Base-by-base conservation (phyloP, 2,888 invertebrate species). In the Calameuta pallipes region DNA sequence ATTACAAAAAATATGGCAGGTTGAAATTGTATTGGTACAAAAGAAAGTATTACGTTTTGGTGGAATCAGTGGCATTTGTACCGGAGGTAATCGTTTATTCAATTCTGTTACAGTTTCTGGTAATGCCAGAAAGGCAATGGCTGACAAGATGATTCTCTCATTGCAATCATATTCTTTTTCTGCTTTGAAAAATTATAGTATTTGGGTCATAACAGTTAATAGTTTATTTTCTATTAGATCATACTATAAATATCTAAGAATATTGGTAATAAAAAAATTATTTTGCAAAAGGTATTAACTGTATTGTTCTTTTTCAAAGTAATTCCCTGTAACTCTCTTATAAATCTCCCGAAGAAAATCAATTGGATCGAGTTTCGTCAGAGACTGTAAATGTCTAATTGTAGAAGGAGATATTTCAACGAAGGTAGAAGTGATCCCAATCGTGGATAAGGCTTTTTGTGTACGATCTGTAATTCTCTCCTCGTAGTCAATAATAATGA, bases 91-190 rank as follows among this genome's bases (percentile, higher is more conserved):
- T 81, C 88, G 84, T 73, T 84, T 82, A 70, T 90, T 84, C 23
- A 91, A 81, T 81, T 89, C 87, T 1, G 85, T 36, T 3, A 90
- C 80, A 4, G 87, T 81, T 76, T 88, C 87, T n/a, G 91, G 89
- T 37, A 91, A 81, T 13, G 89, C 87, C 71, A 91, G 82, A 75
- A 90, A 89, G 69, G 90, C 89, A 37, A 91, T 90, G 0, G 87
- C 87, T n/a, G 91, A 88, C 77, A 91, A 78, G 69, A 90, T 87
- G 34, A 91, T 87, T 81, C 87, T 86, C 77, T 90, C 90, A 34
- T 89, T 89, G 79, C 88, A 88, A 68, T 85, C 85, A n/a, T 91
- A 91, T 70, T 77, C 13, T n/a, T 82, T 79, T 79, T 87, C 90
- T 91, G 76, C n/a, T 82, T 83, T 74, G 12, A 34, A 76, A 79